Base-by-base conservation (phyloP, 2,888 invertebrate genomes). In the Lypha dubia region DNA sequence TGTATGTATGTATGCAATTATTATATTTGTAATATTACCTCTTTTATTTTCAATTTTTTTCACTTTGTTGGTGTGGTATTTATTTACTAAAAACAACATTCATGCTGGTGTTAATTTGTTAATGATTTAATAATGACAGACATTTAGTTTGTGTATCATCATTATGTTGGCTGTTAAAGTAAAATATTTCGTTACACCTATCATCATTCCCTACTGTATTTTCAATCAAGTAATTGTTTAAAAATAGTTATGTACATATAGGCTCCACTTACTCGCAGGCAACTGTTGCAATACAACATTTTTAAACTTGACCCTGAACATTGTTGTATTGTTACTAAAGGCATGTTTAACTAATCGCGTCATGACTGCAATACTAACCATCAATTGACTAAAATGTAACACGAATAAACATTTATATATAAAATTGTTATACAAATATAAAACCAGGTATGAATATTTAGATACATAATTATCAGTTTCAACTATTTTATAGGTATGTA, bases 111-210 rank as follows among this genome's bases (percentile, higher is more conserved):
- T 82, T 82, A 82, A 82, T 70, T 82, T 76, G 81, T 76, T 82
- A 82, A 81, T 81, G 75, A 81, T 81, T 75, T 62, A 68, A 76
- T 82, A 82, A 82, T 82, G 70, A 63, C 81, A 71, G 75, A 56
- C 53, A 75, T 70, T 81, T 70, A 63, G 46, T 46, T 73, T 46
- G 20, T 46, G 17, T 46, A 65, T 22, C 22, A 28, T 41, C 49
- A 46, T 28, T 46, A 44, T 17, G 58, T 17, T 20, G 17, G 13
- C n/a, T 22, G n/a, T 38, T 44, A 7, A 13, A 58, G 56, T 41
- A 58, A 70, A 70, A 70, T 70, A 58, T 20, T 58, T 41, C 20
- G 44, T 70, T 71, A 53, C 60, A 73, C 60, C 53, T 71, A 53
- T 60, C 13, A 32, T 44, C 70, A 28, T 53, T 49, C 44, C 60